Evolutionary conservation across 2,113 vertebrate species (phyloP).

Genomic region (Hippolais icterina): DNA sequence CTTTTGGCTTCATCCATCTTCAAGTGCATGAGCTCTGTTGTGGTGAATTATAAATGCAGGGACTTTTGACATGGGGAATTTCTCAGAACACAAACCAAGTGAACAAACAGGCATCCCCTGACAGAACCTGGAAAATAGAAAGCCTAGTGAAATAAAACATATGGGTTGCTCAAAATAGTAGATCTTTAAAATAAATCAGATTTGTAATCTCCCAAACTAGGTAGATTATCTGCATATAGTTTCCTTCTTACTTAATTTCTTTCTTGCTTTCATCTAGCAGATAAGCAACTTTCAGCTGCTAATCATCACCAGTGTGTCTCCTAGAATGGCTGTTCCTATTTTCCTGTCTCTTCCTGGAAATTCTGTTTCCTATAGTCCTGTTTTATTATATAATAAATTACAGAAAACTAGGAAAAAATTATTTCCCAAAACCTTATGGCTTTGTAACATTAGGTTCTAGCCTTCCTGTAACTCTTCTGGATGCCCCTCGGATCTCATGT

Average conservation of each 20-base stretch:
- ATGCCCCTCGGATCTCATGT: neutral
- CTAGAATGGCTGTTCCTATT: neutral
- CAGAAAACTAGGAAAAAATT: neutral
- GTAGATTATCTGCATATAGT: neutral
- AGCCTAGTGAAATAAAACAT: neutral
- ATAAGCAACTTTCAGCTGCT: neutral
- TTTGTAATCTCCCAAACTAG: neutral
- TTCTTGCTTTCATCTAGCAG: neutral
- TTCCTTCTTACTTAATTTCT: neutral
- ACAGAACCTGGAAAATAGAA: neutral
- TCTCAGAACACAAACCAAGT: neutral
- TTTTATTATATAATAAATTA: neutral
- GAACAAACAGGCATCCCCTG: neutral
- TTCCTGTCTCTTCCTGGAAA: neutral
- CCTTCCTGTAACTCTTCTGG: neutral
- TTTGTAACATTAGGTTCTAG: neutral
- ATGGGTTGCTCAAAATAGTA: neutral
- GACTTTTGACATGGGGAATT: neutral
- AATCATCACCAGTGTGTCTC: neutral
- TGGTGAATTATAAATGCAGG: neutral
- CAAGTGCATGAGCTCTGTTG: neutral
- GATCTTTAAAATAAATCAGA: neutral
- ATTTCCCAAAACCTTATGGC: neutral
- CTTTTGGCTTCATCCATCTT: neutral
- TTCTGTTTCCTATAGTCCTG: neutral